These are phyloP conservation scores for Pterostichus niger DNA, from an alignment of 2,888 invertebrate species.

Conservation along the genomic window DNA sequence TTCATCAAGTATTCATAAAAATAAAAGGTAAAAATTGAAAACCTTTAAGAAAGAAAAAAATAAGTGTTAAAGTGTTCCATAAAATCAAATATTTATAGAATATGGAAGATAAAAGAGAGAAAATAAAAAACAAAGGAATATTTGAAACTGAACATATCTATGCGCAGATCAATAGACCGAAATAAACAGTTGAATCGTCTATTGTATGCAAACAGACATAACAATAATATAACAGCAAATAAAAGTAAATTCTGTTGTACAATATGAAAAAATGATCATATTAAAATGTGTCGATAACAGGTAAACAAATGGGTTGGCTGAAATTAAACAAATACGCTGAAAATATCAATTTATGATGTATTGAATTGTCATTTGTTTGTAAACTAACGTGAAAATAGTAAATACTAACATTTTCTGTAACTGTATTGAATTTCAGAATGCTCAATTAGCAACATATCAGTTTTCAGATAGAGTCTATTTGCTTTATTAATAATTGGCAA, in stretches of 20 bases:
- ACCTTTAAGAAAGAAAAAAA: neutral
- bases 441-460: too few relatives aligned
- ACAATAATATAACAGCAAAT: neutral
- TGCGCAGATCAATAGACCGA: slow-evolving; percentile 2
- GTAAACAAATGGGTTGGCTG: neutral
- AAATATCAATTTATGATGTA: neutral
- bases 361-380: too few relatives aligned
- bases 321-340: neutral
- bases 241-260: neutral
- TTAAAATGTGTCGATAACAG: neutral
- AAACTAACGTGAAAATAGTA: too few relatives aligned
- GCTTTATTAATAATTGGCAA: too few relatives aligned
- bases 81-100: slow-evolving; percentile 33
- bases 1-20: too few relatives aligned
- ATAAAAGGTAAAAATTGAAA: neutral
- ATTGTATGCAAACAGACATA: neutral
- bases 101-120: neutral
- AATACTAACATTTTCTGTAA: too few relatives aligned
- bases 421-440: too few relatives aligned
- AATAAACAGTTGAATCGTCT: neutral
- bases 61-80: slow-evolving; percentile 23
- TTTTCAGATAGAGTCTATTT: too few relatives aligned
- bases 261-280: slow-evolving; percentile 2
- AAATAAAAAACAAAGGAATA: slow-evolving; percentile 13
- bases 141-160: neutral